Conservation (phyloP, 1,140 invertebrate genomes). For the Bicyclus anynana region DNA sequence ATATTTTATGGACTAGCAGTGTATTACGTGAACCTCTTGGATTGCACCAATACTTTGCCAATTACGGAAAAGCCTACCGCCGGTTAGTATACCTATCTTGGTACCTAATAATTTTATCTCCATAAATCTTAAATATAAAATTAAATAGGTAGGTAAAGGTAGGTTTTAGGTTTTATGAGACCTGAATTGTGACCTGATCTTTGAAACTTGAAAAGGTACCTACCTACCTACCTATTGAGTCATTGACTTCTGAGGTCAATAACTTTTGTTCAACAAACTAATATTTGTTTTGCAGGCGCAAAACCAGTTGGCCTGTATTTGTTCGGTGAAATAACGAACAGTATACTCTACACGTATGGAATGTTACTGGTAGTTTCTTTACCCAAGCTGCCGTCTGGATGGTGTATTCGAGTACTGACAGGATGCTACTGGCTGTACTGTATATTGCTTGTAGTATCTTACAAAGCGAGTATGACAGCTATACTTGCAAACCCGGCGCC, state of each 20-base stretch:
- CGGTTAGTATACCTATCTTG: not conserved
- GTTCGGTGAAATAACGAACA: constrained; percentile 84
- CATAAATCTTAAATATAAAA: too few species aligned
- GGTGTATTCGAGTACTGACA: constrained; percentile 86
- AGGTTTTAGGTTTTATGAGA: too few species aligned
- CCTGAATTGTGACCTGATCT: too few species aligned
- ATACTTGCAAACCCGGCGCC: constrained; percentile 86
- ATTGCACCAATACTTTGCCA: constrained; percentile 16
- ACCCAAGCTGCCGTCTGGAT: constrained; percentile 84
- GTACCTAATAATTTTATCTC: not conserved
- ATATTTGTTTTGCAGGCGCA: constrained; percentile 47
- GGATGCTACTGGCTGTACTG: constrained; percentile 93
- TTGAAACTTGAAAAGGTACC: too few species aligned
- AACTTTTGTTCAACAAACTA: constrained; percentile 9
- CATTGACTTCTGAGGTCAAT: constrained; percentile 9
- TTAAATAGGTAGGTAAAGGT: too few species aligned
- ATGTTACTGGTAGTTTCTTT: constrained; percentile 88
- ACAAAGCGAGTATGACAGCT: constrained; percentile 89
- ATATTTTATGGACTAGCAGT: constrained; percentile 78
- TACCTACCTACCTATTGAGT: too few species aligned
- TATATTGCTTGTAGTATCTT: constrained; percentile 85
- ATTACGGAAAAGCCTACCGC: not conserved
- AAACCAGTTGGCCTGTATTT: constrained; percentile 79
- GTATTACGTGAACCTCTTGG: constrained; percentile 49
- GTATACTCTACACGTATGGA: constrained; percentile 86